phyloP scores from a whole-genome alignment of 2,888 invertebrate species.

The Orthosia gothica region DNA sequence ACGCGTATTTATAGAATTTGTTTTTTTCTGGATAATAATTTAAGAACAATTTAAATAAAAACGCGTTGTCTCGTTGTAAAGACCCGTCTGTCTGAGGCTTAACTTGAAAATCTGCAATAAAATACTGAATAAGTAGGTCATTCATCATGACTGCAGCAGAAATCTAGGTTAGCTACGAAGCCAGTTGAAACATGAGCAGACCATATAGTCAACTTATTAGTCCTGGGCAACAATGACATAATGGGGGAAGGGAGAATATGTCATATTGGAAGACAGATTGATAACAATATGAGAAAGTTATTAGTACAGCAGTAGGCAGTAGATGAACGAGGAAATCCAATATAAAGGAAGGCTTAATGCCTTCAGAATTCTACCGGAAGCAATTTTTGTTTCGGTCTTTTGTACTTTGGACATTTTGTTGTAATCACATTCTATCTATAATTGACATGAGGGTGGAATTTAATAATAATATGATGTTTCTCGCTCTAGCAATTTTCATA shows the following conservation, averaged over 20 bases:
- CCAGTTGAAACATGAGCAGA: conserved; percentile 4
- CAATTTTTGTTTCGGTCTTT: not conserved
- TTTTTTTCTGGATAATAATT: too few relatives aligned
- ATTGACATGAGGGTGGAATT: not conserved
- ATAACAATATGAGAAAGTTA: conserved; percentile 40
- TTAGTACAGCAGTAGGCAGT: conserved; percentile 7
- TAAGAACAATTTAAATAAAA: too few relatives aligned
- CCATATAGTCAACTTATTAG: conserved; percentile 36
- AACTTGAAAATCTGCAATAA: not conserved
- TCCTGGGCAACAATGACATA: conserved; percentile 23
- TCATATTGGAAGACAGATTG: conserved; percentile 42
- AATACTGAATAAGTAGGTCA: conserved; percentile 1
- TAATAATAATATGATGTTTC: not conserved
- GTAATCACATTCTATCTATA: not conserved
- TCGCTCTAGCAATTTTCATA: too few relatives aligned
- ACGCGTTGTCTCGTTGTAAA: too few relatives aligned
- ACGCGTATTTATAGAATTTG: too few relatives aligned
- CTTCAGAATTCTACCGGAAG: not conserved
- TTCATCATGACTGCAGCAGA: not conserved
- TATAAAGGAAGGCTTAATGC: not conserved
- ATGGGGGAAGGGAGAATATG: conserved; percentile 9
- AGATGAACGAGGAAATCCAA: too few relatives aligned
- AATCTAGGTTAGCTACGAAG: not conserved
- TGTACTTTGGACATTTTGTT: conserved; percentile 1
- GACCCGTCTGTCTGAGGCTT: too few relatives aligned